Evolutionary conservation across 2,113 vertebrate genomes (phyloP), one percentile per base, ranked within the genome.

Genomic region (Stictonetta naevosa): DNA sequence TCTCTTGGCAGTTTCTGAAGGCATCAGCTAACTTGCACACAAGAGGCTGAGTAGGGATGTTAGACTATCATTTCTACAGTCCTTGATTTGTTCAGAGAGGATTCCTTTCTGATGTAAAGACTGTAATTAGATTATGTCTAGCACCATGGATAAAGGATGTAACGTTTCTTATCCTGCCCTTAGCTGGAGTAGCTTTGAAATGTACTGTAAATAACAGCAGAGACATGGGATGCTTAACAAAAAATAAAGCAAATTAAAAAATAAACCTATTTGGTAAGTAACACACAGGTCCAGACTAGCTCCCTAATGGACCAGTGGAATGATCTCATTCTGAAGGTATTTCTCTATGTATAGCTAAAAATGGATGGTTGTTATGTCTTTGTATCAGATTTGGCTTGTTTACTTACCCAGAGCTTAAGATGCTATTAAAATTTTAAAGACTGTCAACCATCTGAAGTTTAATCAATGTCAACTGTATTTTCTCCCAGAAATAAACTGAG

Each of bases 61-160:
- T 92, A 77, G 75, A 13, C 53, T 84, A 29, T 64, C 33, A 17
- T 92, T 90, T 44, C 56, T 72, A 25, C 60, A 72, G 36, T 40
- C 69, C 80, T 75, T 62, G 38, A 72, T 94, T 90, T 88, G 64
- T 88, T 93, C 77, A 94, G 83, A 90, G 85, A 91, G 83, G 88
- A 96, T 92, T 95, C 80, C 48, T 71, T 92, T 81, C 95, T 96
- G 86, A 92, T 93, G 34, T 87, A 86, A 92, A 92, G 72, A 84
- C 93, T 92, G 76, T 97, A 97, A 96, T 96, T 90, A 94, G 95
- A 94, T 96, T 96, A 94, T 60, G 76, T 90, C 64, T 86, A 79
- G 86, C 66, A 83, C 60, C 76, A 26, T 76, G 89, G 95, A 79
- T 96, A 91, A 95, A 93, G 92, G 69, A 94, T 84, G 42, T 90